phyloP scores from a whole-genome alignment of 2,888 invertebrate genomes.

The Mellilla xanthometata region DNA sequence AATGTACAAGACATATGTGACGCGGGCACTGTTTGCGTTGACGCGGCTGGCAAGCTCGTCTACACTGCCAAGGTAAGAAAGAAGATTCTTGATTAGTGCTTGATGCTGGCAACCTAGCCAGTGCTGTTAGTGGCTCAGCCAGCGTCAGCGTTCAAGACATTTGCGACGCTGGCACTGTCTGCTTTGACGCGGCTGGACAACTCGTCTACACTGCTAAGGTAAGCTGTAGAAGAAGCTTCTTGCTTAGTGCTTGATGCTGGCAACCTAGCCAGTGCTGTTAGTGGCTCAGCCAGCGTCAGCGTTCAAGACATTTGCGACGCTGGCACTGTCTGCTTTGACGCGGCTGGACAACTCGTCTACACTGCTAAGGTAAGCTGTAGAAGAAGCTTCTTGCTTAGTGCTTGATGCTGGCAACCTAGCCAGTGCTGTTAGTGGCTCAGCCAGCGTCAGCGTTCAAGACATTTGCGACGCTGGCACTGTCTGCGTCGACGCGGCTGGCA shows the following conservation, averaged over 20 bases:
- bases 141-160: slow-evolving; percentile 23
- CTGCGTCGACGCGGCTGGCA: too few relatives aligned
- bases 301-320: too few relatives aligned
- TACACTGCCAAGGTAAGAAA: slow-evolving; percentile 62
- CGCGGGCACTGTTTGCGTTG: slow-evolving; percentile 40
- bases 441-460: too few relatives aligned
- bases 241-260: too few relatives aligned
- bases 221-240: too few relatives aligned
- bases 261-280: too few relatives aligned
- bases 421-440: too few relatives aligned
- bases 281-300: too few relatives aligned
- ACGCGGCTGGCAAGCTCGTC: slow-evolving; percentile 47
- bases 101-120: slow-evolving; percentile 28
- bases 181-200: slow-evolving; percentile 46
- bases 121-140: slow-evolving; percentile 12
- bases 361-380: slow-evolving; percentile 56
- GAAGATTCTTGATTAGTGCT: slow-evolving; percentile 46
- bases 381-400: too few relatives aligned
- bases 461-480: too few relatives aligned
- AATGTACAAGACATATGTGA: slow-evolving; percentile 31
- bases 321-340: slow-evolving; percentile 38
- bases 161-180: slow-evolving; percentile 37
- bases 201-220: slow-evolving; percentile 59
- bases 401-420: too few relatives aligned
- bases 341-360: slow-evolving; percentile 48